Conservation (phyloP, 1,140 invertebrate species). For the Platyscapa corneri region DNA sequence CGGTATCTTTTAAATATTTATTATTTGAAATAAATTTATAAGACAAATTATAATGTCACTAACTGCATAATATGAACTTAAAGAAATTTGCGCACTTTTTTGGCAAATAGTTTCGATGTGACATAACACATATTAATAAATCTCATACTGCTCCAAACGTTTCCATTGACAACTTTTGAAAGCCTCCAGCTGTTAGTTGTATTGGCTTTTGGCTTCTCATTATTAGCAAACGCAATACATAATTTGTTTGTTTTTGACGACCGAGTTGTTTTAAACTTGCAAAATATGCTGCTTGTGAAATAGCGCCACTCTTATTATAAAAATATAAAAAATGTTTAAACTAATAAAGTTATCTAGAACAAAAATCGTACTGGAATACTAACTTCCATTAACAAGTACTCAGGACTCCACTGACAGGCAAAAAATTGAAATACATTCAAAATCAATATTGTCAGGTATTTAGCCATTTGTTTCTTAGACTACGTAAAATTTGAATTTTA, state of each 20-base stretch:
- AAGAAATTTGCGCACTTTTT: no score
- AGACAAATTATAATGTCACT: no score
- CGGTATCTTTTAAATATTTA: background rate
- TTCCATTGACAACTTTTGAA: background rate
- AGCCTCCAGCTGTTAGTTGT: conserved; percentile 36
- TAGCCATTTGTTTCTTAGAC: background rate
- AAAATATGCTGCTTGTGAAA: conserved; percentile 17
- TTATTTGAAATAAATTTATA: background rate
- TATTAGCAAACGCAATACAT: conserved; percentile 8
- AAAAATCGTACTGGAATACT: background rate
- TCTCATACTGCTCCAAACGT: conserved; percentile 1
- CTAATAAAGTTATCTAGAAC: background rate
- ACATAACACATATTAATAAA: no score
- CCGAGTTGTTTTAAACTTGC: background rate
- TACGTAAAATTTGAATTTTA: background rate
- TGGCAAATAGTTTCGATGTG: no score
- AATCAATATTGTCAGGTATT: background rate
- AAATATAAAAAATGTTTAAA: background rate
- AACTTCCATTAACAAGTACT: conserved; percentile 26
- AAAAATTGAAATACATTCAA: conserved; percentile 39
- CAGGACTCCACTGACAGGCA: conserved; percentile 26
- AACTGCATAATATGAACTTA: no score
- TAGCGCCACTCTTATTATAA: background rate
- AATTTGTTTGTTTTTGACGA: background rate
- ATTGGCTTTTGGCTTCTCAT: conserved; percentile 28